Conservation (phyloP, 2,888 invertebrate genomes). For the Oxystoma pomonae region DNA sequence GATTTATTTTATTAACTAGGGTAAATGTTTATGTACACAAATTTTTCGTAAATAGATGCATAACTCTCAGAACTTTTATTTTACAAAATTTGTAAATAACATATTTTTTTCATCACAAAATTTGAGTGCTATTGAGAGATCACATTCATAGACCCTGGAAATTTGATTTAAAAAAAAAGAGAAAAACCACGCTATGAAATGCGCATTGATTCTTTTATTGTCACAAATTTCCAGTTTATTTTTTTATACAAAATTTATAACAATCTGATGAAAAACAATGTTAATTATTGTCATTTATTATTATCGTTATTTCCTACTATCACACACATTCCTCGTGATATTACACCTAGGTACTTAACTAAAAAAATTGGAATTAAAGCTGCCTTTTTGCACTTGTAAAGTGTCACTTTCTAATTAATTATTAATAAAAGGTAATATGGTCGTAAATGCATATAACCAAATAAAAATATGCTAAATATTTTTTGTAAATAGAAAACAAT, state of each 20-base stretch:
- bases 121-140: not conserved
- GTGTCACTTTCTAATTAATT: not conserved
- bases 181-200: too few relatives aligned
- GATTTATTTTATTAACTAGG: not conserved
- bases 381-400: not conserved
- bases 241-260: not conserved
- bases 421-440: not conserved
- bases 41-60: not conserved
- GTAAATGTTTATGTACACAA: not conserved
- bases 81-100: not conserved
- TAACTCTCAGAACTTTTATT: not conserved
- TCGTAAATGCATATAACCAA: not conserved
- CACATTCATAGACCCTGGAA: not conserved
- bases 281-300: not conserved
- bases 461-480: not conserved
- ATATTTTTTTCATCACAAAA: not conserved
- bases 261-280: not conserved
- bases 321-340: not conserved
- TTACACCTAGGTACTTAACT: not conserved
- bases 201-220: too few relatives aligned
- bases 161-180: too few relatives aligned
- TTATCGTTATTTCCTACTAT: not conserved
- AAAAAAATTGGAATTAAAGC: constrained; percentile 3
- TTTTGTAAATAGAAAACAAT: not conserved
- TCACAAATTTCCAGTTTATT: not conserved